phyloP scores from a whole-genome alignment of 2,797 vertebrate species.

The Tragopan temminckii region DNA sequence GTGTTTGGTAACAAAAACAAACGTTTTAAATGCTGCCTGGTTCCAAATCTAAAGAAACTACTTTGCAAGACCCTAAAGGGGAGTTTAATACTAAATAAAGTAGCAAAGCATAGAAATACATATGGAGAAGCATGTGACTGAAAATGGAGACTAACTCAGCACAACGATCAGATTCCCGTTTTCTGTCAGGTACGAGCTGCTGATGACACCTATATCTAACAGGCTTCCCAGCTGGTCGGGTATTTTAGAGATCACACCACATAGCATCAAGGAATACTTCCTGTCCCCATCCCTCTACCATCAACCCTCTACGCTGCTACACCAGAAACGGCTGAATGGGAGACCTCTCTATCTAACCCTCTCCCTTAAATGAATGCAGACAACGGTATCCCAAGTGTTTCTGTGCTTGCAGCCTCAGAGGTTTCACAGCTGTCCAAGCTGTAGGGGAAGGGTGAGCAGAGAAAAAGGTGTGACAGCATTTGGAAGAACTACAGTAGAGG shows the following conservation, averaged over 20 bases:
- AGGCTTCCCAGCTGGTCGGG: background rate
- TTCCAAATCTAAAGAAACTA: background rate
- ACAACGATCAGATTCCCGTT: background rate
- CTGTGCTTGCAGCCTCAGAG: background rate
- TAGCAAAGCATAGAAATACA: background rate
- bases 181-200: background rate
- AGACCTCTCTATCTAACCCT: background rate
- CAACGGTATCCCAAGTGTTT: background rate
- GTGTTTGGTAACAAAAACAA: background rate
- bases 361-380: background rate
- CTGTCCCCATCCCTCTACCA: background rate
- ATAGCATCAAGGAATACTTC: background rate
- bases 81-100: background rate
- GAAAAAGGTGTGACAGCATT: background rate
- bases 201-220: background rate
- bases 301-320: background rate
- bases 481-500: background rate
- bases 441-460: background rate
- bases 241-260: background rate
- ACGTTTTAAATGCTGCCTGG: background rate
- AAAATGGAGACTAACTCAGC: background rate
- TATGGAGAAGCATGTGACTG: background rate
- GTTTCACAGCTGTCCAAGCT: background rate
- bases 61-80: background rate
- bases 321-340: rapidly evolving